Evolutionary conservation across 1,140 invertebrate genomes (phyloP).

Genomic region (Copidosoma floridanum): DNA sequence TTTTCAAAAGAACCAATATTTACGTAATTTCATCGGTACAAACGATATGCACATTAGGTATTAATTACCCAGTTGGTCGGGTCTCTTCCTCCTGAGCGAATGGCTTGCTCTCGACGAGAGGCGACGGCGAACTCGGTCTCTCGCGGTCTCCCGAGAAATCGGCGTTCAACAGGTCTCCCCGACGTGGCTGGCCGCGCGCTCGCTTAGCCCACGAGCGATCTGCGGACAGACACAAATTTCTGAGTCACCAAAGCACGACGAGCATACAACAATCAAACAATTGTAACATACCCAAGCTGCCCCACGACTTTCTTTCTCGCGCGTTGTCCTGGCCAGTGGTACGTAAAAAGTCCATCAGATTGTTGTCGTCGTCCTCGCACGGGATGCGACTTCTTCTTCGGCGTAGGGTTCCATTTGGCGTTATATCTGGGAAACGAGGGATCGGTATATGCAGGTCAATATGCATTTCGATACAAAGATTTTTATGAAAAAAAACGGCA

Average conservation of each 20-base stretch:
- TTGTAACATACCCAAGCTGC: constrained; percentile 65
- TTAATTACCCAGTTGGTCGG: constrained; percentile 51
- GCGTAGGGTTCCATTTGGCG: constrained; percentile 82
- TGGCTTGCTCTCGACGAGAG: constrained; percentile 58
- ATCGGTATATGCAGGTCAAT: not conserved
- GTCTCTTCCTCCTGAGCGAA: constrained; percentile 53
- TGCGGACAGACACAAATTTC: constrained; percentile 38
- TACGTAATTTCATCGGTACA: constrained; percentile 52
- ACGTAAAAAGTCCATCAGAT: constrained; percentile 82
- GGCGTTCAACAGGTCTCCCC: constrained; percentile 66
- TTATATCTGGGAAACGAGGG: constrained; percentile 66
- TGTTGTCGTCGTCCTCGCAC: constrained; percentile 80
- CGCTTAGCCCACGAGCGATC: constrained; percentile 85
- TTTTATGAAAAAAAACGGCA: constrained; percentile 2
- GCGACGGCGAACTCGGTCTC: constrained; percentile 70
- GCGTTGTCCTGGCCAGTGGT: constrained; percentile 70
- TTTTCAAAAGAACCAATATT: constrained; percentile 33
- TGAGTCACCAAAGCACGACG: not conserved
- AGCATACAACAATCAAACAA: constrained; percentile 3
- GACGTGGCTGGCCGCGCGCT: constrained; percentile 69
- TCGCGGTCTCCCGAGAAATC: constrained; percentile 71
- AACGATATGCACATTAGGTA: no score
- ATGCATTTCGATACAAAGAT: not conserved
- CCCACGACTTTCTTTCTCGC: constrained; percentile 84
- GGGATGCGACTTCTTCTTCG: constrained; percentile 76